Conservation (phyloP, 1,140 invertebrate species). For the Portunus trituberculatus region DNA sequence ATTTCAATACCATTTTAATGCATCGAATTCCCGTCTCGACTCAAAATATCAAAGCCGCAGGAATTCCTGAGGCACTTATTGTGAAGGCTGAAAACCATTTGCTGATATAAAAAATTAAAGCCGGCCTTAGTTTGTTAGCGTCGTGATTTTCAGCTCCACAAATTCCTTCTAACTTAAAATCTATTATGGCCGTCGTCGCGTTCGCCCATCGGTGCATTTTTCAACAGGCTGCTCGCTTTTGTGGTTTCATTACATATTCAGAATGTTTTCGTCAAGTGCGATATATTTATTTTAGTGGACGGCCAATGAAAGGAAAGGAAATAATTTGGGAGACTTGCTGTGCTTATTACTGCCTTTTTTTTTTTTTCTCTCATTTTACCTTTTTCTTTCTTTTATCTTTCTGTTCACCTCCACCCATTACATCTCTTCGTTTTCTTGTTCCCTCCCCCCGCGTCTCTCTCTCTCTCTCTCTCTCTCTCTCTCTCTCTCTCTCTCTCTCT, state of each 20-base stretch:
- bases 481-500: background rate
- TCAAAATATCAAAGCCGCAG: conserved; percentile 22
- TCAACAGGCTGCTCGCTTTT: conserved; percentile 34
- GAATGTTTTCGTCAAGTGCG: conserved; percentile 69
- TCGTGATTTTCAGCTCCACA: conserved; percentile 21
- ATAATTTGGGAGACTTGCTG: conserved; percentile 32
- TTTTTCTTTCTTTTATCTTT: background rate
- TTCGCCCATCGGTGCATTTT: conserved; percentile 53
- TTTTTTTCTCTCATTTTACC: background rate
- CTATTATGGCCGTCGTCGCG: background rate
- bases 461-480: background rate
- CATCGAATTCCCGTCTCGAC: conserved; percentile 18
- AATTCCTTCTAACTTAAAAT: conserved; percentile 14
- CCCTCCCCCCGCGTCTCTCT: background rate
- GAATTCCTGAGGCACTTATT: conserved; percentile 10
- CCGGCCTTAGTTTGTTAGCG: conserved; percentile 1
- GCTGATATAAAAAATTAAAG: background rate
- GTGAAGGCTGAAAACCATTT: background rate
- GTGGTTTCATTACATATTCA: conserved; percentile 71
- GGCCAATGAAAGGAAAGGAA: background rate
- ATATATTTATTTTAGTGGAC: background rate
- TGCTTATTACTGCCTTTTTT: background rate
- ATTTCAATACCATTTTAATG: conserved; percentile 15
- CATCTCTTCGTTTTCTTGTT: background rate
- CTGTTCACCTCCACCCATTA: background rate